Evolutionary conservation across 1,140 invertebrate species (phyloP).

Genomic region (Drosophila carrolli): DNA sequence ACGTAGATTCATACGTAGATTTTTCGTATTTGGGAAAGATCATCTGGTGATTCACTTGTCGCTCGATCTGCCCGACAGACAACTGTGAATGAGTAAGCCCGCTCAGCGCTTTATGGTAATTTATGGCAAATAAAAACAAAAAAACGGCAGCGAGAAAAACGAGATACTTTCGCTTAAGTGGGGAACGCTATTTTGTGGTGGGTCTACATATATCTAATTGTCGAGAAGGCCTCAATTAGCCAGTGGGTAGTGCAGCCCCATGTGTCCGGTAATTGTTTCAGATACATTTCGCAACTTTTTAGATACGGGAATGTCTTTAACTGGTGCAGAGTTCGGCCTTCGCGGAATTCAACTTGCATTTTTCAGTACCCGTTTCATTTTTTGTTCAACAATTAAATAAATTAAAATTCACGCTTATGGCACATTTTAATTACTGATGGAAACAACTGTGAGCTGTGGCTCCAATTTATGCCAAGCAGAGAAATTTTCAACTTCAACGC

Average conservation of each 20-base stretch:
- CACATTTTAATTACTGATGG: conserved; percentile 69
- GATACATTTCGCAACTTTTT: conserved; percentile 3
- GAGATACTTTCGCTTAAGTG: conserved; percentile 64
- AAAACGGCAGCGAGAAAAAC: conserved; percentile 24
- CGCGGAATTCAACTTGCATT: conserved; percentile 31
- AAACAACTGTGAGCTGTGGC: conserved; percentile 40
- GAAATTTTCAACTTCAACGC: conserved; percentile 50
- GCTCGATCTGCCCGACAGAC: conserved; percentile 21
- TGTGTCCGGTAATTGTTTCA: conserved; percentile 17
- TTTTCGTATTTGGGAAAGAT: conserved; percentile 28
- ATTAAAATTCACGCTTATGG: conserved; percentile 78
- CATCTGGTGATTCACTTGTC: conserved; percentile 62
- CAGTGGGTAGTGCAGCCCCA: conserved; percentile 24
- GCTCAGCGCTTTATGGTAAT: conserved; percentile 66
- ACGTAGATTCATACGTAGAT: conserved; percentile 25
- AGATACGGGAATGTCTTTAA: conserved; percentile 14
- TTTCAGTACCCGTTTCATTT: conserved; percentile 44
- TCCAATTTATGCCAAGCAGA: conserved; percentile 42
- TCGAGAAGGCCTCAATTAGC: conserved; percentile 51
- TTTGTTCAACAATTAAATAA: conserved; percentile 66
- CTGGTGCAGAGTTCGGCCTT: conserved; percentile 8
- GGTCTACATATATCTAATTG: conserved; percentile 41
- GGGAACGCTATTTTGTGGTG: conserved; percentile 20
- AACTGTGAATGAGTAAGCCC: conserved; percentile 54
- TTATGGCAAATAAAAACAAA: conserved; percentile 59